A percentile compares a stretch with the other conserved stretches of the same genome.
Conservation (phyloP, 2,888 invertebrate species). For the Meteorus cinctellus region DNA sequence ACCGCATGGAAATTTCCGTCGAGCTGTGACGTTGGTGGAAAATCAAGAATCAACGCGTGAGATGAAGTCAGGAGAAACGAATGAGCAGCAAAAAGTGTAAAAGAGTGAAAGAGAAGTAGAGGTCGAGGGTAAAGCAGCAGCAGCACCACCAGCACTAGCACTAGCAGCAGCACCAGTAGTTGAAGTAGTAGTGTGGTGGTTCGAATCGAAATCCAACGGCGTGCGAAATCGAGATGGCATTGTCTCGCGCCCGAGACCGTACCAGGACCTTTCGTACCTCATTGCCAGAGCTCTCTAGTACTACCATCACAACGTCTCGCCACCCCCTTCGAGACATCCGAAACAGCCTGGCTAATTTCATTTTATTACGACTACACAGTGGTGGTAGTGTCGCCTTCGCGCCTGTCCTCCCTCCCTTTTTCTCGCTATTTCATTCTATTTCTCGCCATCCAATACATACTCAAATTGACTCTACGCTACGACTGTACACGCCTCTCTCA, state of each 20-base stretch:
- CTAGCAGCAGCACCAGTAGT: too few relatives aligned
- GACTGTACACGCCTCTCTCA: slow-evolving; percentile 27
- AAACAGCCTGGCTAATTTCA: slow-evolving; percentile 61
- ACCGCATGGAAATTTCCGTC: slow-evolving; percentile 23
- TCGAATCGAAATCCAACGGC: slow-evolving; percentile 64
- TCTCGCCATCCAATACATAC: background rate
- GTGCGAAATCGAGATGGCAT: slow-evolving; percentile 62
- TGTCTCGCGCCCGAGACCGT: slow-evolving; percentile 51
- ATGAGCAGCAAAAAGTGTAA: slow-evolving; percentile 49
- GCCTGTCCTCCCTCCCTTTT: slow-evolving; percentile 34
- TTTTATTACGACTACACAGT: slow-evolving; percentile 58
- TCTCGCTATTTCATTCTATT: slow-evolving; percentile 25
- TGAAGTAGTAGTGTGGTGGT: slow-evolving; percentile 43
- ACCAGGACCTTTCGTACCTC: slow-evolving; percentile 53
- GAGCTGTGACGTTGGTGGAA: slow-evolving; percentile 6
- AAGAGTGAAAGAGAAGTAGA: slow-evolving; percentile 49
- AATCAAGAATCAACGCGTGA: slow-evolving; percentile 22
- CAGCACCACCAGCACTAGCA: too few relatives aligned
- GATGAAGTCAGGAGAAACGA: slow-evolving; percentile 32
- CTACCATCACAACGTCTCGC: slow-evolving; percentile 36
- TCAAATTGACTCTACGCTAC: background rate
- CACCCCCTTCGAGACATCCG: slow-evolving; percentile 47
- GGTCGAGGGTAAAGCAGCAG: slow-evolving; percentile 41
- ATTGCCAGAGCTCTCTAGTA: slow-evolving; percentile 53
- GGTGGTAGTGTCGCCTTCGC: slow-evolving; percentile 38